These are phyloP conservation scores for Potamarius usumacintae DNA, from an alignment of 2,113 vertebrate genomes.

Conservation along the genomic window DNA sequence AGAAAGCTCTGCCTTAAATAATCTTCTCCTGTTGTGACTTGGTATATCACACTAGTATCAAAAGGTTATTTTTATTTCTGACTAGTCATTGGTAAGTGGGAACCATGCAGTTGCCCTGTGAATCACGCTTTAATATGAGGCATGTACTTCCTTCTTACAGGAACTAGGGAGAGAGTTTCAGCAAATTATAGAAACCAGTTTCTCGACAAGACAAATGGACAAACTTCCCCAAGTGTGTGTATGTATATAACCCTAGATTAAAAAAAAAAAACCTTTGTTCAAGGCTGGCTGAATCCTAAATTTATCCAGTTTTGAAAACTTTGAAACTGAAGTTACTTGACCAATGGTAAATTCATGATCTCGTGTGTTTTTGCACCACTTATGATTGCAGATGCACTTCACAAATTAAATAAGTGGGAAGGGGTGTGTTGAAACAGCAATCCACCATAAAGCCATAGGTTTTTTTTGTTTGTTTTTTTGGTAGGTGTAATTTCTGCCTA, in stretches of 20 bases:
- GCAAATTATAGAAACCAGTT: slow-evolving; percentile 61
- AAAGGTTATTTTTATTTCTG: slow-evolving; percentile 50
- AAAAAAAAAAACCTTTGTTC: background rate
- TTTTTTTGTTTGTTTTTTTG: background rate
- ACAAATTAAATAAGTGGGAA: slow-evolving; percentile 59
- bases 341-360: background rate
- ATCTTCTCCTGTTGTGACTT: background rate
- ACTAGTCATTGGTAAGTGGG: slow-evolving; percentile 50
- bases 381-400: slow-evolving; percentile 61
- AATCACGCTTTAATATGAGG: slow-evolving; percentile 60
- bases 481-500: background rate
- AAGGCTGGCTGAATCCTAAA: background rate
- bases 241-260: slow-evolving; percentile 11
- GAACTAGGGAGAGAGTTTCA: slow-evolving; percentile 66
- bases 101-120: slow-evolving; percentile 61
- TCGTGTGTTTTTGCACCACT: slow-evolving; percentile 19
- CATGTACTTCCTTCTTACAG: slow-evolving; percentile 61
- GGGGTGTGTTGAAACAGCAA: background rate
- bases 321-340: slow-evolving; percentile 7
- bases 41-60: background rate
- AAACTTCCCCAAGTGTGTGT: slow-evolving; percentile 41
- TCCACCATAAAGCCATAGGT: background rate
- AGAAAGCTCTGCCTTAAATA: background rate
- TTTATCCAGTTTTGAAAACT: slow-evolving; percentile 37
- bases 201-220: slow-evolving; percentile 60